phyloP scores from a whole-genome alignment of 2,888 invertebrate genomes.

The Plusia festucae region DNA sequence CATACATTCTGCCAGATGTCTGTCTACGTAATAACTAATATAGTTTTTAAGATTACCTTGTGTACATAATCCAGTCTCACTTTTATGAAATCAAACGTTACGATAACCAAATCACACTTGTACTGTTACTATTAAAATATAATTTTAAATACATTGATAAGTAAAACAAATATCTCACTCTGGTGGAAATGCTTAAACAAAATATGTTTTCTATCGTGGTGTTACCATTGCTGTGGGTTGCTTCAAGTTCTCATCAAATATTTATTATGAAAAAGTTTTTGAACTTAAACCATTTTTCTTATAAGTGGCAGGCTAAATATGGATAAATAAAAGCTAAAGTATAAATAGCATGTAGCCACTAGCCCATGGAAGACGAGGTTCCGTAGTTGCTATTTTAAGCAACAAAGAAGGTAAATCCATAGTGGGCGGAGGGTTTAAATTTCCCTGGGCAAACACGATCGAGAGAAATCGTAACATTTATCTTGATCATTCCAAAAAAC shows the following conservation, averaged over 20 bases:
- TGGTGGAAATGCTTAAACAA: constrained; percentile 71
- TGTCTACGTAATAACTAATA: constrained; percentile 36
- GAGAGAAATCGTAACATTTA: neutral
- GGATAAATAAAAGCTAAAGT: neutral
- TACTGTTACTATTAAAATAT: constrained; percentile 75
- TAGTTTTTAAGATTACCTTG: constrained; percentile 63
- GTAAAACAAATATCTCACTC: constrained; percentile 80
- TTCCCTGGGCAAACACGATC: neutral
- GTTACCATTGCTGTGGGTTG: constrained; percentile 44
- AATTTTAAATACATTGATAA: constrained; percentile 66
- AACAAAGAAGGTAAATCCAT: neutral
- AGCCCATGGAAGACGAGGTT: neutral
- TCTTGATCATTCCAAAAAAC: neutral
- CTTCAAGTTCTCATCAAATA: constrained; percentile 9
- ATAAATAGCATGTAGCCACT: neutral
- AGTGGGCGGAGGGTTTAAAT: neutral
- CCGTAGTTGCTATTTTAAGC: neutral
- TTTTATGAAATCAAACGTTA: constrained; percentile 48
- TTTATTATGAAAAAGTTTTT: constrained; percentile 6
- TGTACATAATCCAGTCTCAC: constrained; percentile 63
- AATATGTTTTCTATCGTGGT: constrained; percentile 45
- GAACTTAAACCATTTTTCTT: neutral
- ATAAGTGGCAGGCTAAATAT: neutral
- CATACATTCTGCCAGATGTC: constrained; percentile 15
- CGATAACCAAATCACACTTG: constrained; percentile 68